phyloP scores from a whole-genome alignment of 1,140 invertebrate genomes.

The Drosophila erecta region DNA sequence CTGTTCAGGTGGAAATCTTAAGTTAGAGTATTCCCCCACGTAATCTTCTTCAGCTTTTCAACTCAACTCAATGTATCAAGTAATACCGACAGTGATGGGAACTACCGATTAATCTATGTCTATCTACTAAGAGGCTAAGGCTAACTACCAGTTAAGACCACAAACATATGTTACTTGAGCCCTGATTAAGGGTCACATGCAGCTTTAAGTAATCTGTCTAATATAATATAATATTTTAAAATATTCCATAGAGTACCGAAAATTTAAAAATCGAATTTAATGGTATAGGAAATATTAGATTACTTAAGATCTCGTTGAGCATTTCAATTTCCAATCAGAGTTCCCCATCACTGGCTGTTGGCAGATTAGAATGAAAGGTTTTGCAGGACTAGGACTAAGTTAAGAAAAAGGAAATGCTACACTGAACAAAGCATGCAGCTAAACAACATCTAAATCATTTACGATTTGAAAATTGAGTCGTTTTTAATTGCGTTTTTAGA shows the following conservation, averaged over 20 bases:
- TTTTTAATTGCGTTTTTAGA: not conserved
- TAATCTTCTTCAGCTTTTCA: conserved; percentile 11
- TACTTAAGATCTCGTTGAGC: too few species aligned
- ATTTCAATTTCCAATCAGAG: not conserved
- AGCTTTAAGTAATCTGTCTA: not conserved
- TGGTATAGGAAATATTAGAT: too few species aligned
- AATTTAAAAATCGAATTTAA: too few species aligned
- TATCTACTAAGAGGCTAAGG: not conserved
- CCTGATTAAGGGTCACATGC: not conserved
- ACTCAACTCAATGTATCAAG: conserved; percentile 69
- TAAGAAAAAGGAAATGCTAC: conserved; percentile 30
- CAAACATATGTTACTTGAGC: not conserved
- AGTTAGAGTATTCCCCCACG: not conserved
- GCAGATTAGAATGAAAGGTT: conserved; percentile 33
- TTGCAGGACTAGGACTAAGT: conserved; percentile 42
- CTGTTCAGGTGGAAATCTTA: conserved; percentile 24
- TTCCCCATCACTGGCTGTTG: conserved; percentile 10
- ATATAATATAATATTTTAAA: too few species aligned
- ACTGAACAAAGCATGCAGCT: conserved; percentile 37
- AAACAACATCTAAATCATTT: conserved; percentile 11
- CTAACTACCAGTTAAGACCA: not conserved
- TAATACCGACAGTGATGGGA: conserved; percentile 50
- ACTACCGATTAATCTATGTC: not conserved
- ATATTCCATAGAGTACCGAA: too few species aligned
- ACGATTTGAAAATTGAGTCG: not conserved